These are phyloP conservation scores for Patiria pectinifera DNA, from an alignment of 53 echinoderm and acorn worm genomes.

Conservation along the genomic window DNA sequence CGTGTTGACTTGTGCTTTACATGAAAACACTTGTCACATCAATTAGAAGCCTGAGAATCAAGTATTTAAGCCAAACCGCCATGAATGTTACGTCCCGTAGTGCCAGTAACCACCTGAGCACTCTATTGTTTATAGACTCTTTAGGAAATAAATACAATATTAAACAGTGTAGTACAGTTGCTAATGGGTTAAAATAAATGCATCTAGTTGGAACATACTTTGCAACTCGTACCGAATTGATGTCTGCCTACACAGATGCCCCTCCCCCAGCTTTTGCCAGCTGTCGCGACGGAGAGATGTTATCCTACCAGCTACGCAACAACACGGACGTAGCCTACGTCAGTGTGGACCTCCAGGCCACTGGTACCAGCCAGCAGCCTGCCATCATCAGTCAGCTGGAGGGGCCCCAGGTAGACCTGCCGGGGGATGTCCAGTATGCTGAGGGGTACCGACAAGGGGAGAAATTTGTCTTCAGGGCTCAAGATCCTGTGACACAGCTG, in stretches of 20 bases:
- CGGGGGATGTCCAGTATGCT: slow-evolving; percentile 58
- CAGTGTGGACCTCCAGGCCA: slow-evolving; percentile 59
- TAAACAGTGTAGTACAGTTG: too few species aligned
- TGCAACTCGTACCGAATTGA: not conserved
- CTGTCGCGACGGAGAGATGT: slow-evolving; percentile 58
- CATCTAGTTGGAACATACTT: not conserved
- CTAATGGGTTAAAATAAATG: too few species aligned
- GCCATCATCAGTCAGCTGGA: slow-evolving; percentile 51
- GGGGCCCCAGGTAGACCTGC: slow-evolving; percentile 50
- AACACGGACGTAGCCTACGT: slow-evolving; percentile 64
- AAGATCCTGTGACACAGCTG: slow-evolving; percentile 48
- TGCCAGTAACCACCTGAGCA: too few species aligned
- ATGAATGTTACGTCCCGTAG: too few species aligned
- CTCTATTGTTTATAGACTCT: too few species aligned
- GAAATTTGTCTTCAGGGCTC: slow-evolving; percentile 59
- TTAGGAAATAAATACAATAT: too few species aligned
- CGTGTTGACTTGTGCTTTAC: too few species aligned
- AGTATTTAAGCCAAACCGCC: too few species aligned
- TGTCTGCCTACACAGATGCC: slow-evolving; percentile 28
- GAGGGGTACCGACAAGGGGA: slow-evolving; percentile 66
- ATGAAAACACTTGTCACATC: too few species aligned
- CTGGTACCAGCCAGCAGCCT: slow-evolving; percentile 50
- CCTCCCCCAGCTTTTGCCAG: slow-evolving; percentile 37
- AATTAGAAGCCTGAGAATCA: too few species aligned
- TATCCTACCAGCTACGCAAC: slow-evolving; percentile 68